Evolutionary conservation across 2,888 invertebrate genomes (phyloP).

Genomic region (Drosophila antonietae): DNA sequence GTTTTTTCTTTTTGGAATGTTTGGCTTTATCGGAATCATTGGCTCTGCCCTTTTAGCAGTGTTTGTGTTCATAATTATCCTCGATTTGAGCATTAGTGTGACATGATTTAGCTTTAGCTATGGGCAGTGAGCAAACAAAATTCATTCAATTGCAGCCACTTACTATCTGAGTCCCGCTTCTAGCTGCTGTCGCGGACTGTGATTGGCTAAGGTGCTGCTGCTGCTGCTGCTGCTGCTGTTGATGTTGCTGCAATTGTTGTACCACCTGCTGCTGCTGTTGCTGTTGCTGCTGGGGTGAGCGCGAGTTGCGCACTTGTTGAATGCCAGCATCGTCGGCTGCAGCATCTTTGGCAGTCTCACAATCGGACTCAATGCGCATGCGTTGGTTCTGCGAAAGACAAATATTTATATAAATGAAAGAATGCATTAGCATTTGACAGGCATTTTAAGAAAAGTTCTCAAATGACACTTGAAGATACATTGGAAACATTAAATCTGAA

Average conservation of each 20-base stretch:
- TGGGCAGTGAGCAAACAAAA: slow-evolving; percentile 39
- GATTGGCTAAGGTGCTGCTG: slow-evolving; percentile 54
- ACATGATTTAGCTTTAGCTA: slow-evolving; percentile 13
- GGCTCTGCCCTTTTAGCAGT: neutral
- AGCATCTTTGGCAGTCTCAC: slow-evolving; percentile 78
- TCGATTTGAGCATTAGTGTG: slow-evolving; percentile 16
- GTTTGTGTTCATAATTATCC: neutral
- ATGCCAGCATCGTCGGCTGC: slow-evolving; percentile 44
- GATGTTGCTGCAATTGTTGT: slow-evolving; percentile 36
- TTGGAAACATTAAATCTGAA: neutral
- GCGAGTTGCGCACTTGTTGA: slow-evolving; percentile 56
- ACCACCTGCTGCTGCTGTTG: slow-evolving; percentile 46
- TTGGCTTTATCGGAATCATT: neutral
- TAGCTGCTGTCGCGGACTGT: slow-evolving; percentile 55
- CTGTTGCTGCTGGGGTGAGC: slow-evolving; percentile 60
- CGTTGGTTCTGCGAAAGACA: slow-evolving; percentile 80
- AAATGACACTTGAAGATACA: slow-evolving; percentile 6
- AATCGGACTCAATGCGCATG: slow-evolving; percentile 82
- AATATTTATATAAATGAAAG: neutral
- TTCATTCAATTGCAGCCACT: slow-evolving; percentile 70
- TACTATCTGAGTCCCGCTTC: slow-evolving; percentile 71
- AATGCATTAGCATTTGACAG: neutral
- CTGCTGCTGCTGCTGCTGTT: slow-evolving; percentile 53
- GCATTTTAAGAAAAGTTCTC: neutral
- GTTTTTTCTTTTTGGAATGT: slow-evolving; percentile 13